Conservation (phyloP, 2,888 invertebrate species). For the Axea sp. region DNA sequence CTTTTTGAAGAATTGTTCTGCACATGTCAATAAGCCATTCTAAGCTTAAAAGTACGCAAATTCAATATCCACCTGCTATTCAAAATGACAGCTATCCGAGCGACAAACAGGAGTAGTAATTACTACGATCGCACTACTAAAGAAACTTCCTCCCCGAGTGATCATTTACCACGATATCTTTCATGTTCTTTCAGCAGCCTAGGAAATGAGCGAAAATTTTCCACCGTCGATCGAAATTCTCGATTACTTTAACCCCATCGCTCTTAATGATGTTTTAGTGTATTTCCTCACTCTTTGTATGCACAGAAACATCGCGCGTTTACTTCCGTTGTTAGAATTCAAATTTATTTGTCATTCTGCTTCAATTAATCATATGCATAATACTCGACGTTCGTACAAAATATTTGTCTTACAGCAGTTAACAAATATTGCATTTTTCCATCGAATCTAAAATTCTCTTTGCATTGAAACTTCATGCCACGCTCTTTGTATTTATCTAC, state of each 20-base stretch:
- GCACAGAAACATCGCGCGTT: no score
- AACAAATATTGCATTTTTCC: no score
- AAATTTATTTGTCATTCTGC: no score
- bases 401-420: no score
- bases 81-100: constrained; percentile 1
- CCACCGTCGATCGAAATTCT: neutral
- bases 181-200: neutral
- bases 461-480: no score
- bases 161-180: neutral
- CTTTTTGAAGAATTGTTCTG: constrained; percentile 28
- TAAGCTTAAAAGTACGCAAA: constrained; percentile 10
- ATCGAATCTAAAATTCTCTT: no score
- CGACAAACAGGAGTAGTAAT: constrained; percentile 21
- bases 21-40: constrained; percentile 17
- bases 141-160: neutral
- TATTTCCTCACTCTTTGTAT: no score
- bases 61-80: constrained; percentile 14
- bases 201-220: neutral
- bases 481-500: neutral
- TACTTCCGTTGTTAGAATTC: no score
- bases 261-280: neutral
- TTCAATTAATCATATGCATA: no score
- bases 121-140: neutral
- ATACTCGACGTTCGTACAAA: no score
- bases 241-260: neutral